A percentile compares a stretch with the other conserved stretches of the same genome.
These are phyloP conservation scores for Indicator maculatus DNA, from an alignment of 2,113 vertebrate species.

Conservation along the genomic window DNA sequence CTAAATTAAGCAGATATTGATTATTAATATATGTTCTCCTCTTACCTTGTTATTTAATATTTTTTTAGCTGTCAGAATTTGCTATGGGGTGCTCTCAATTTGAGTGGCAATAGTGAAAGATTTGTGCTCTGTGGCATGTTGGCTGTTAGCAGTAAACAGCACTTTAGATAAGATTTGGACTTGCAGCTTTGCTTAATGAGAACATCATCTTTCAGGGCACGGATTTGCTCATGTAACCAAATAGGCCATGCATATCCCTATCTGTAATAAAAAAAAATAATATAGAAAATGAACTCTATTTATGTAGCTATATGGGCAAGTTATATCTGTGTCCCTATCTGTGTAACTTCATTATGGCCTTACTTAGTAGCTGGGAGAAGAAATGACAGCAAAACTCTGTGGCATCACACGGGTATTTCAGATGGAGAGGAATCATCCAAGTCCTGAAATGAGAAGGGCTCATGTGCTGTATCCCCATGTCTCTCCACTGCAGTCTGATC, in stretches of 20 bases:
- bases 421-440: not conserved
- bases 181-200: slow-evolving; percentile 54
- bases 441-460: not conserved
- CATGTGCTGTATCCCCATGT: rapidly evolving
- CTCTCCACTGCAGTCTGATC: not conserved
- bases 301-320: slow-evolving; percentile 24
- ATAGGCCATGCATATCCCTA: slow-evolving; percentile 18
- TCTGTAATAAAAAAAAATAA: slow-evolving; percentile 58
- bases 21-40: slow-evolving; percentile 33
- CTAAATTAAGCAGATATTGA: slow-evolving; percentile 47
- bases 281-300: slow-evolving; percentile 29
- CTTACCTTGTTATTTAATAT: not conserved
- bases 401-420: not conserved
- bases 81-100: not conserved
- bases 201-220: slow-evolving; percentile 58
- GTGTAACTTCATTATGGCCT: slow-evolving; percentile 11
- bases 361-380: not conserved
- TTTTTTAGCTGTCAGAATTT: slow-evolving; percentile 14
- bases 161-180: slow-evolving; percentile 44
- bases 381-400: not conserved
- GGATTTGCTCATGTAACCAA: slow-evolving; percentile 44
- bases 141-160: slow-evolving; percentile 50
- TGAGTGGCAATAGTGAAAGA: slow-evolving; percentile 43
- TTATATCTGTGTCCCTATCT: not conserved
- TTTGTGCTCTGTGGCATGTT: not conserved